Conservation (phyloP, 2,797 vertebrate genomes). For the Hyperoplus lanceolatus region DNA sequence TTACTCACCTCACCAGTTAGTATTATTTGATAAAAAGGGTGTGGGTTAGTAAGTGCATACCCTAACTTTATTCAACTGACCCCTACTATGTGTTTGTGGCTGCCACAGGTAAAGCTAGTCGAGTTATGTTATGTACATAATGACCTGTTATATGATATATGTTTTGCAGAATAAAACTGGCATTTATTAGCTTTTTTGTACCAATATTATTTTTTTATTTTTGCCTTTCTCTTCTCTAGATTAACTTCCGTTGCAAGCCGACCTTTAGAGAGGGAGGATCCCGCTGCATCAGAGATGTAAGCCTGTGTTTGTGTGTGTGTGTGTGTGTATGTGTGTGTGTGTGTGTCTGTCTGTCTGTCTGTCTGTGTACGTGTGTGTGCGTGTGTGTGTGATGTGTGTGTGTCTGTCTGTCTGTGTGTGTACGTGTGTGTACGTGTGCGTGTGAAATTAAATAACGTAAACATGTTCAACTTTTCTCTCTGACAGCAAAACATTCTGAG, state of each 20-base stretch:
- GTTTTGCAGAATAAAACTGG: not conserved
- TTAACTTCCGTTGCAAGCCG: conserved; percentile 98
- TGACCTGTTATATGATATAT: not conserved
- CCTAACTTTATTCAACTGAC: too few relatives aligned
- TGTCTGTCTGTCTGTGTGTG: not conserved
- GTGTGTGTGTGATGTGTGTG: not conserved
- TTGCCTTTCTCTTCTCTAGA: conserved; percentile 82
- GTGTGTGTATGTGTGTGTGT: conserved; percentile 10
- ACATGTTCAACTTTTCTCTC: conserved; percentile 19
- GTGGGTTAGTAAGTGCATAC: too few relatives aligned
- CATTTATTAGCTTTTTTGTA: not conserved
- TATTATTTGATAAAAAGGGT: too few relatives aligned
- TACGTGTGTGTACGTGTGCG: too few relatives aligned
- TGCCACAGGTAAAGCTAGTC: too few relatives aligned
- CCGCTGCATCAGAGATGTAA: conserved; percentile 94
- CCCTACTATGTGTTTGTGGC: too few relatives aligned
- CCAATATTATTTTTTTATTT: conserved; percentile 7
- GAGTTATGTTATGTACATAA: too few relatives aligned
- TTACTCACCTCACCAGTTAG: too few relatives aligned
- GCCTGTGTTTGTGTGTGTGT: conserved; percentile 15
- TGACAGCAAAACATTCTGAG: conserved; percentile 91
- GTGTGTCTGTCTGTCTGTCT: not conserved
- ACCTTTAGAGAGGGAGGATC: conserved; percentile 96
- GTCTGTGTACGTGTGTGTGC: not conserved
- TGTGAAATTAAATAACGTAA: not conserved